Conservation (phyloP, 2,888 invertebrate species). For the Dioctria rufipes region DNA sequence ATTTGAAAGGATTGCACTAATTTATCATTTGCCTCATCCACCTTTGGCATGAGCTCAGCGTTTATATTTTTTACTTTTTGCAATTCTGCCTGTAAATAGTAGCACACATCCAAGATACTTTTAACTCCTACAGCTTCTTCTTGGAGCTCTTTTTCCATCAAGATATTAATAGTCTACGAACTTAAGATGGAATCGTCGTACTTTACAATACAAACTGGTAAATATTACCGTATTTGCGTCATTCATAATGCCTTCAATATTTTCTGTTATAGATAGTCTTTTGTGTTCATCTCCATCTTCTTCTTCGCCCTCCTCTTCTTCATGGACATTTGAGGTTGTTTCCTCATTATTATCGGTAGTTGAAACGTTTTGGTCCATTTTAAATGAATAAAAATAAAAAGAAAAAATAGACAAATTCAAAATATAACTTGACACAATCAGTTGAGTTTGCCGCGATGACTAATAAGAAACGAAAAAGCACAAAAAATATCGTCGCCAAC, state of each 20-base stretch:
- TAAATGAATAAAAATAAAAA: background rate
- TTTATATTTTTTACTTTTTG: constrained; percentile 61
- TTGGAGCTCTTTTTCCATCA: constrained; percentile 61
- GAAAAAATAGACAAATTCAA: background rate
- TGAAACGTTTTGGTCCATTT: background rate
- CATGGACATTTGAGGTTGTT: background rate
- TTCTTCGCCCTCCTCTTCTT: background rate
- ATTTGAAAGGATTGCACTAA: constrained; percentile 64
- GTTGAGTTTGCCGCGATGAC: no score
- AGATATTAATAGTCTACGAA: constrained; percentile 60
- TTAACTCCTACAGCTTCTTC: constrained; percentile 65
- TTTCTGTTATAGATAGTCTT: background rate
- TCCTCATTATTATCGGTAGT: background rate
- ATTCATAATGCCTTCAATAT: background rate
- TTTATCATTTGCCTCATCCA: constrained; percentile 64
- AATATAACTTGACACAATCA: no score
- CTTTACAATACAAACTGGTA: background rate
- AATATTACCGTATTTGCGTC: constrained; percentile 8
- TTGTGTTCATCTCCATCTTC: background rate
- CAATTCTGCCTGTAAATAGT: constrained; percentile 64
- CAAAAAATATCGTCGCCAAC: no score
- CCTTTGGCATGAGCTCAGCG: constrained; percentile 60
- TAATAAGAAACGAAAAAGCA: no score
- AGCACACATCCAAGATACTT: constrained; percentile 64
- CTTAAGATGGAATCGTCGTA: no score